Percentiles rank a stretch among this genome's conserved stretches.
These are phyloP conservation scores for Balaenoptera acutorostrata DNA, from an alignment of 2,113 vertebrate genomes.

Conservation along the genomic window DNA sequence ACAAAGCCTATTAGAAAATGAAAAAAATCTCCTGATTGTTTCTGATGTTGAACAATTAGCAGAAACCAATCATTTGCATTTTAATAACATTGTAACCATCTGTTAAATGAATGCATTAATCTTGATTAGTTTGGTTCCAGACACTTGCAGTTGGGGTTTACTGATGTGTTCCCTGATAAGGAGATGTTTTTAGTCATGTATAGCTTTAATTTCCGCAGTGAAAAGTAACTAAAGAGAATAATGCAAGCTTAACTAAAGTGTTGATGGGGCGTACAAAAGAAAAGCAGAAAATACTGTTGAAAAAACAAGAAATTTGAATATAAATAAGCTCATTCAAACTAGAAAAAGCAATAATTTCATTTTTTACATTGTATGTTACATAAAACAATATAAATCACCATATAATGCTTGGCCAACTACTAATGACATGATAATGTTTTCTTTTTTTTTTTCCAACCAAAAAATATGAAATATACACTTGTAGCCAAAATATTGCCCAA, in stretches of 20 bases:
- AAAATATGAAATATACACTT: not conserved
- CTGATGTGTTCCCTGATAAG: constrained; percentile 77
- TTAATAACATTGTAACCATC: constrained; percentile 96
- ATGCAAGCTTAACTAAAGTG: constrained; percentile 39
- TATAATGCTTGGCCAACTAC: not conserved
- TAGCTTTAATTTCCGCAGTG: constrained; percentile 55
- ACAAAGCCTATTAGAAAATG: constrained; percentile 73
- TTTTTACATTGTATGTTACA: not conserved
- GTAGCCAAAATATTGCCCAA: not conserved
- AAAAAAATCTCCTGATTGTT: constrained; percentile 84
- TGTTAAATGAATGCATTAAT: constrained; percentile 96
- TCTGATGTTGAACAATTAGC: constrained; percentile 93
- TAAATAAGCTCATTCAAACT: not conserved
- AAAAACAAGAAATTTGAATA: not conserved
- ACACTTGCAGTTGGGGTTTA: constrained; percentile 81
- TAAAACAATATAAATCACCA: not conserved
- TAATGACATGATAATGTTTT: not conserved
- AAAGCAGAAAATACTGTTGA: not conserved
- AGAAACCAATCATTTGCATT: constrained; percentile 97
- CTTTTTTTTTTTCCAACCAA: not conserved
- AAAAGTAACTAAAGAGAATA: constrained; percentile 45
- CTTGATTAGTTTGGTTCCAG: constrained; percentile 91
- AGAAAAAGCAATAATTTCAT: not conserved
- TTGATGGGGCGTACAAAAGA: constrained; percentile 4
- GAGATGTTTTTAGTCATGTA: constrained; percentile 59